A percentile compares a stretch with the other conserved stretches of the same genome.
phyloP scores from a whole-genome alignment of 2,888 invertebrate genomes.

The Pogonocherus hispidulus region DNA sequence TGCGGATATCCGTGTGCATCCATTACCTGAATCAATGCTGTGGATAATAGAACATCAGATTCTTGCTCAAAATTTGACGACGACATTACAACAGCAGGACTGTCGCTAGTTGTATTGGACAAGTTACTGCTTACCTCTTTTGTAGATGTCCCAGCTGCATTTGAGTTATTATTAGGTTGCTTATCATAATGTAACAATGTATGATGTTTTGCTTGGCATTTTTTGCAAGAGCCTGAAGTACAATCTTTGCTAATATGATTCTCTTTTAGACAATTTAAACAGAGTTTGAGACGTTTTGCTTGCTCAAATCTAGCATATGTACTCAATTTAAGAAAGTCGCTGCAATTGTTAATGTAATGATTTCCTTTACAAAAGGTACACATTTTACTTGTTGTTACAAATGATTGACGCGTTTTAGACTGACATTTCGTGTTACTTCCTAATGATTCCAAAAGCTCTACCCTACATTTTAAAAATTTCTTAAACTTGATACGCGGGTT shows the following conservation, averaged over 20 bases:
- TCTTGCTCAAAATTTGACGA: background rate
- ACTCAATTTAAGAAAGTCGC: constrained; percentile 16
- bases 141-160: no score
- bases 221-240: background rate
- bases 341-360: constrained; percentile 23
- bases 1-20: background rate
- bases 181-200: background rate
- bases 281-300: background rate
- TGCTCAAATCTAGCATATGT: background rate
- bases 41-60: background rate
- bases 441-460: constrained; percentile 21
- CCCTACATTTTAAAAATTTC: constrained; percentile 19
- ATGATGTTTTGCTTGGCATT: constrained; percentile 7
- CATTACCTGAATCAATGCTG: constrained; percentile 5
- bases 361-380: background rate
- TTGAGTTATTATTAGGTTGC: background rate
- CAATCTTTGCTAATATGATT: constrained; percentile 8
- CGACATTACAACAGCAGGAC: background rate
- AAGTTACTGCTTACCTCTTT: background rate
- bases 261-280: constrained; percentile 7
- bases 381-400: background rate
- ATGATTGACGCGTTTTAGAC: background rate
- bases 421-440: constrained; percentile 1
- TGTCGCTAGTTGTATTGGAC: background rate
- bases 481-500: no score